Evolutionary conservation across 2,797 vertebrate species (phyloP).

Genomic region (Ambastaia sidthimunki): DNA sequence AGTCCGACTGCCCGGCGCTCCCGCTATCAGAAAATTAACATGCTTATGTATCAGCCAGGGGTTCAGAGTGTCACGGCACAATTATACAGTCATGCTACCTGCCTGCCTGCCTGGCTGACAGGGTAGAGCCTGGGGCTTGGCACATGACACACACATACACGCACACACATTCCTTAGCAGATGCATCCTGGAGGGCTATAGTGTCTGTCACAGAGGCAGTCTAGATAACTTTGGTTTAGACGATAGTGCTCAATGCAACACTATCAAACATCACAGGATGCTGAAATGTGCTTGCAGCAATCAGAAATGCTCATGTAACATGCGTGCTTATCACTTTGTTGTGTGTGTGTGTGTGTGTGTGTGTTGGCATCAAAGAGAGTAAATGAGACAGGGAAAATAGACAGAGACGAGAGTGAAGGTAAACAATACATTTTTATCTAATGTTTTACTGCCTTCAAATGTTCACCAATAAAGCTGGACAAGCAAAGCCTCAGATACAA

Average conservation of each 20-base stretch:
- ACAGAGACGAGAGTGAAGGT: neutral
- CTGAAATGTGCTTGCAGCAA: slow-evolving; percentile 52
- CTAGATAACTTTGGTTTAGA: slow-evolving; percentile 77
- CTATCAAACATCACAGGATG: slow-evolving; percentile 73
- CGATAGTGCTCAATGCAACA: slow-evolving; percentile 68
- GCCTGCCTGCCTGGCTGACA: slow-evolving; percentile 75
- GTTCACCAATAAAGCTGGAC: neutral
- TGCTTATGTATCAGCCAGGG: slow-evolving; percentile 77
- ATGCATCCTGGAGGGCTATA: slow-evolving; percentile 74
- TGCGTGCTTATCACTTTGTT: slow-evolving; percentile 60
- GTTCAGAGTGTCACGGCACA: slow-evolving; percentile 84
- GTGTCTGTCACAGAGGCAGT: slow-evolving; percentile 75
- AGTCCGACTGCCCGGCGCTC: slow-evolving; percentile 72
- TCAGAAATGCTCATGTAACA: slow-evolving; percentile 40
- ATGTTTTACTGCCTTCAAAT: slow-evolving; percentile 4
- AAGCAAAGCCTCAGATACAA: slow-evolving; percentile 21
- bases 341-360: slow-evolving; percentile 48
- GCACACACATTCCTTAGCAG: slow-evolving; percentile 32
- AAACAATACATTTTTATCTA: slow-evolving; percentile 17
- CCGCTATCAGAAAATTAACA: slow-evolving; percentile 85
- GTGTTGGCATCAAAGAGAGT: slow-evolving; percentile 27
- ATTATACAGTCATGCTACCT: slow-evolving; percentile 81
- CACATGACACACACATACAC: slow-evolving; percentile 49
- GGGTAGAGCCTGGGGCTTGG: slow-evolving; percentile 65
- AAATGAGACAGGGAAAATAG: neutral